Evolutionary conservation across 2,113 vertebrate species (phyloP).

Genomic region (Pristiophorus japonicus): DNA sequence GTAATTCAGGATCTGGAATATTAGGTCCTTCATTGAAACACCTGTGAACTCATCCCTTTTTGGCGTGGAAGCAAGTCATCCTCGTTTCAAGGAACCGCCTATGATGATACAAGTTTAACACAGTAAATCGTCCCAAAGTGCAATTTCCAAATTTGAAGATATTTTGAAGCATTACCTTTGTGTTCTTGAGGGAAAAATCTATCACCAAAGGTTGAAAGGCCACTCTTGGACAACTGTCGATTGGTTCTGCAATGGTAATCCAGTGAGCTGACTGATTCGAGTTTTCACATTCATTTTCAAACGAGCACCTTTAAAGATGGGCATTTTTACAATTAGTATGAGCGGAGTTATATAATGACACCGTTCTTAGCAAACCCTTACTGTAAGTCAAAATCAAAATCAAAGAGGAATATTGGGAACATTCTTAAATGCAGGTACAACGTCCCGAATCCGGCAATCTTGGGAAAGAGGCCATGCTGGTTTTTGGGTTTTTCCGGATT

Average conservation of each 20-base stretch:
- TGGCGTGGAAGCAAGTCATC: too few species aligned
- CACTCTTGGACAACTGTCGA: conserved; percentile 51
- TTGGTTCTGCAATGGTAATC: conserved; percentile 48
- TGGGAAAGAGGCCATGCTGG: too few species aligned
- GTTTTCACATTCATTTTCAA: conserved; percentile 50
- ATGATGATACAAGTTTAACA: neutral
- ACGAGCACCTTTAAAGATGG: conserved; percentile 52
- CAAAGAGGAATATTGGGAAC: too few species aligned
- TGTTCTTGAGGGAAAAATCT: neutral
- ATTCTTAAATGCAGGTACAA: too few species aligned
- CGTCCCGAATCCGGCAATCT: too few species aligned
- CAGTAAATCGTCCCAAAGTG: neutral
- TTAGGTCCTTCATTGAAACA: too few species aligned
- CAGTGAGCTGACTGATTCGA: conserved; percentile 45
- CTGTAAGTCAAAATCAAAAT: too few species aligned
- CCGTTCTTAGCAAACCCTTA: too few species aligned
- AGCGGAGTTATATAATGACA: neutral
- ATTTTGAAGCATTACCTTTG: neutral
- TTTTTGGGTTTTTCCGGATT: too few species aligned
- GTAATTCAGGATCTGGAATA: too few species aligned
- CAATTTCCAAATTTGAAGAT: neutral
- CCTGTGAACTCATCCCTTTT: too few species aligned
- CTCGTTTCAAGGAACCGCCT: too few species aligned
- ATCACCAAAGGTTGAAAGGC: neutral
- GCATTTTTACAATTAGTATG: neutral